Evolutionary conservation across 2,113 vertebrate species (phyloP).

Genomic region (Propithecus coquereli): DNA sequence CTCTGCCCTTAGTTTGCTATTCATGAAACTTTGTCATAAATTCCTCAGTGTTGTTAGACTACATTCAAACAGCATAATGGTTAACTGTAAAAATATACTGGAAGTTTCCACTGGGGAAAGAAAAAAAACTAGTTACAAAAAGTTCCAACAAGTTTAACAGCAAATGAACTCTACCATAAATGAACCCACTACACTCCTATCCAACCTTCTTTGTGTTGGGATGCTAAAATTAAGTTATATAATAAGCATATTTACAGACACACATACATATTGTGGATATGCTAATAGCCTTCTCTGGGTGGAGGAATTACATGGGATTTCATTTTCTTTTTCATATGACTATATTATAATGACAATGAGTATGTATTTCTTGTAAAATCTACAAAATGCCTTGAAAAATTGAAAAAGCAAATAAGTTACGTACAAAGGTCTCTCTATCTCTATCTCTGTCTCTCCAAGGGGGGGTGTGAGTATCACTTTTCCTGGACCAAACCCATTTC

Average conservation of each 20-base stretch:
- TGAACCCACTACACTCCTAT: not conserved
- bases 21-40: not conserved
- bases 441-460: not conserved
- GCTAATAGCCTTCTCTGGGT: not conserved
- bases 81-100: not conserved
- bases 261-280: not conserved
- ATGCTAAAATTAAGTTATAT: slow-evolving; percentile 1
- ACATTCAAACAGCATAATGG: not conserved
- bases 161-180: not conserved
- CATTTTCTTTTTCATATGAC: not conserved
- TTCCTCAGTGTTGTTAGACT: not conserved
- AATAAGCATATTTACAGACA: not conserved
- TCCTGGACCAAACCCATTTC: not conserved
- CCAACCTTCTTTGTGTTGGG: not conserved
- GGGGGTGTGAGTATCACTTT: not conserved
- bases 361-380: not conserved
- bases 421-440: not conserved
- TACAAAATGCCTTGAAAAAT: not conserved
- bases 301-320: not conserved
- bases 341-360: not conserved
- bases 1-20: slow-evolving; percentile 30
- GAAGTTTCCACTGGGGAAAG: not conserved
- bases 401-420: not conserved
- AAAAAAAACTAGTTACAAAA: not conserved
- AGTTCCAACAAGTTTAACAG: not conserved